Evolutionary conservation across 2,113 vertebrate genomes (phyloP).

Genomic region (Eonycteris spelaea): DNA sequence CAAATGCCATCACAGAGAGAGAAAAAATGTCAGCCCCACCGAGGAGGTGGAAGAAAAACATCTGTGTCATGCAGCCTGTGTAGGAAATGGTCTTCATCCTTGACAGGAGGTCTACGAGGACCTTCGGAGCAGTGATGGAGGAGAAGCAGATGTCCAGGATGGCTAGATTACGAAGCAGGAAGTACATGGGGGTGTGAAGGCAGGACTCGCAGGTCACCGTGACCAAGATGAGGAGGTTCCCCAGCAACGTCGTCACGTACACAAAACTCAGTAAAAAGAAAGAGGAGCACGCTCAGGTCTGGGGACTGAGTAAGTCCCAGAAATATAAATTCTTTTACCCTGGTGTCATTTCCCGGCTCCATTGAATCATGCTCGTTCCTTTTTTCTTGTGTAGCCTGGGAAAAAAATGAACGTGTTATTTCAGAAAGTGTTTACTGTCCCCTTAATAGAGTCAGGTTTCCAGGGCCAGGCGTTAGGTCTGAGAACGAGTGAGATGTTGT

Average conservation of each 20-base stretch:
- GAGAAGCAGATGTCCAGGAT: constrained; percentile 67
- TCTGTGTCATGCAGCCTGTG: constrained; percentile 66
- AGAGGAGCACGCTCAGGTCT: not conserved
- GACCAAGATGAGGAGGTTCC: constrained; percentile 65
- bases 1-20: constrained; percentile 62
- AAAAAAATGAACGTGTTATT: not conserved
- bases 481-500: not conserved
- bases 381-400: not conserved
- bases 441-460: not conserved
- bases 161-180: constrained; percentile 65
- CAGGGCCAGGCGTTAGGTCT: not conserved
- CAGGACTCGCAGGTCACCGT: constrained; percentile 29
- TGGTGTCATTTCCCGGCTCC: not conserved
- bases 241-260: constrained; percentile 48
- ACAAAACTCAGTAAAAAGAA: constrained; percentile 45
- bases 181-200: constrained; percentile 71
- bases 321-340: constrained; percentile 23
- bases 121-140: constrained; percentile 67
- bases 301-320: constrained; percentile 27
- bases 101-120: constrained; percentile 51
- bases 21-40: constrained; percentile 55
- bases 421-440: not conserved
- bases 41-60: constrained; percentile 41
- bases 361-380: not conserved
- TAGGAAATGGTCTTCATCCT: constrained; percentile 40